phyloP scores from a whole-genome alignment of 37 sponge, comb jelly and placozoan species.

The Petrosia ficiformis region DNA sequence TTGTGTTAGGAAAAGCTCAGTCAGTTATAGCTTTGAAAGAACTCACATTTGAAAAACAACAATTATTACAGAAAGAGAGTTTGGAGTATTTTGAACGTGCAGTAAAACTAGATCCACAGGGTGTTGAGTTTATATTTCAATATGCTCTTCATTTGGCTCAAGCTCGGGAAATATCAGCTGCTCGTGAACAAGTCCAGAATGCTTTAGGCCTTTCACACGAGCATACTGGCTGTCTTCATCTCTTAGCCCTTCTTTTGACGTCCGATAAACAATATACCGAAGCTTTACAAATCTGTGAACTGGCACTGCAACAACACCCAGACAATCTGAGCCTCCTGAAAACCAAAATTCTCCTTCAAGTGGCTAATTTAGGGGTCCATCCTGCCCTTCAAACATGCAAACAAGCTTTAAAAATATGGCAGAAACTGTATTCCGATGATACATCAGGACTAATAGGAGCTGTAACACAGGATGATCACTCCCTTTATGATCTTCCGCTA shows the following conservation, averaged over 20 bases:
- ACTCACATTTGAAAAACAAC: slow-evolving; percentile 28
- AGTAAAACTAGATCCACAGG: slow-evolving; percentile 15
- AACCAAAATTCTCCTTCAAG: slow-evolving; percentile 47
- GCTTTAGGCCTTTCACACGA: slow-evolving; percentile 29
- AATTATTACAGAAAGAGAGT: slow-evolving; percentile 28
- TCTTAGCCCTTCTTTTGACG: slow-evolving; percentile 48
- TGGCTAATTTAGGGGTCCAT: slow-evolving; percentile 12
- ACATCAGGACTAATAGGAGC: slow-evolving; percentile 27
- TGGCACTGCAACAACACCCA: slow-evolving; percentile 52
- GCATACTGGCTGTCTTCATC: slow-evolving; percentile 55
- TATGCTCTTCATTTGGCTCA: slow-evolving; percentile 36
- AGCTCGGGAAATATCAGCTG: slow-evolving; percentile 35
- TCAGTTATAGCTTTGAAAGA: slow-evolving; percentile 22
- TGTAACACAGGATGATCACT: slow-evolving; percentile 33
- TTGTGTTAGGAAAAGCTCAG: slow-evolving; percentile 31
- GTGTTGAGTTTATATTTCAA: slow-evolving; percentile 45
- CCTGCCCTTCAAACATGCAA: slow-evolving; percentile 57
- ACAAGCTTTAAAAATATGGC: slow-evolving; percentile 40
- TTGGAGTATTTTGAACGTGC: slow-evolving; percentile 32
- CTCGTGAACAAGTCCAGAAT: slow-evolving; percentile 35
- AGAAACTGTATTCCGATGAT: slow-evolving; percentile 33
- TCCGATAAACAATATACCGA: slow-evolving; percentile 52
- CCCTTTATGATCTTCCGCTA: slow-evolving; percentile 45
- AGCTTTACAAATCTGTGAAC: slow-evolving; percentile 45
- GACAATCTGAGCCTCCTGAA: slow-evolving; percentile 49